A percentile compares a stretch with the other conserved stretches of the same genome.
phyloP scores from a whole-genome alignment of 2,113 vertebrate species.

The Nothocercus julius region DNA sequence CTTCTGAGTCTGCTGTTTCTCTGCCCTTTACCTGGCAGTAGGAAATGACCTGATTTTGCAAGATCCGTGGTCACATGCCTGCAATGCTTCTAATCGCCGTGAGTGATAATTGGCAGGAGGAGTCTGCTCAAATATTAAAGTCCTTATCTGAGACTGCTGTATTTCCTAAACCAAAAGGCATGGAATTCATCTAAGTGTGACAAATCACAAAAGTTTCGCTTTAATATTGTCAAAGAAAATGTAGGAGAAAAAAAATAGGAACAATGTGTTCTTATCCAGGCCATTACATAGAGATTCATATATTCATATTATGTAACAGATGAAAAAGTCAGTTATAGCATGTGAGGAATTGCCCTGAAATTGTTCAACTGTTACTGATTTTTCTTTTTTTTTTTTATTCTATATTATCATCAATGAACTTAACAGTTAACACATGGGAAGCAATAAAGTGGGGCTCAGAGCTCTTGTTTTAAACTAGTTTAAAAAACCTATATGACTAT shows the following conservation, averaged over 20 bases:
- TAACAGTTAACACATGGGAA: background rate
- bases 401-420: background rate
- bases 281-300: background rate
- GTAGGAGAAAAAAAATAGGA: background rate
- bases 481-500: background rate
- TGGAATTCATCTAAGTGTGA: background rate
- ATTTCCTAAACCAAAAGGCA: background rate
- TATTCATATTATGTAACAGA: background rate
- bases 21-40: background rate
- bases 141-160: background rate
- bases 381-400: background rate
- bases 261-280: background rate
- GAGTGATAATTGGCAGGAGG: background rate
- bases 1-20: background rate
- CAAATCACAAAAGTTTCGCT: background rate
- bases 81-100: background rate
- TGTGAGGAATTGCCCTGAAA: background rate
- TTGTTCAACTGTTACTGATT: background rate
- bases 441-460: background rate
- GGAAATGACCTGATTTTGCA: background rate
- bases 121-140: background rate
- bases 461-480: slow-evolving; percentile 6
- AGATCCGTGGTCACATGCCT: background rate
- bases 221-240: background rate
- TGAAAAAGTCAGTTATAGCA: background rate